A percentile compares a stretch with the other conserved stretches of the same genome.
phyloP scores from a whole-genome alignment of 2,797 vertebrate genomes.

The Acanthiza pusilla region DNA sequence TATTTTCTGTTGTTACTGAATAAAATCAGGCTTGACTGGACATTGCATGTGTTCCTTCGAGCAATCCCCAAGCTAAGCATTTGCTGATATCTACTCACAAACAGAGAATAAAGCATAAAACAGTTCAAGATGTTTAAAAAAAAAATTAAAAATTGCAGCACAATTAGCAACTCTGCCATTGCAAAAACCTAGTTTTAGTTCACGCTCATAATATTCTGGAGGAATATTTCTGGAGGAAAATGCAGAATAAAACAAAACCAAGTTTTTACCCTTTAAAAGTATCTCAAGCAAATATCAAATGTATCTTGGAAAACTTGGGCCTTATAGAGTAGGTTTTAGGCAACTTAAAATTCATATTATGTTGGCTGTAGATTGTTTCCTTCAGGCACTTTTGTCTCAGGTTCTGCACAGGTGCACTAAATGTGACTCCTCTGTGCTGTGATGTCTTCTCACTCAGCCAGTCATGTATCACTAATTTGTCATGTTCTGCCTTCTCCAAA shows the following conservation, averaged over 20 bases:
- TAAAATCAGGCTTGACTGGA: background rate
- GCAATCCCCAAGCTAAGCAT: background rate
- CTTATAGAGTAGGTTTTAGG: too few relatives aligned
- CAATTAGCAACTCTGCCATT: background rate
- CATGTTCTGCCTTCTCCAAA: background rate
- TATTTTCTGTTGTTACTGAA: background rate
- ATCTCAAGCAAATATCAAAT: background rate
- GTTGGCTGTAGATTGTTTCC: too few relatives aligned
- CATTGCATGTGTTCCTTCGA: background rate
- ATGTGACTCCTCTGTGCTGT: background rate
- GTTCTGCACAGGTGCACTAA: background rate
- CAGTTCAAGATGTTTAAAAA: background rate
- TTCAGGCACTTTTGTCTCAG: too few relatives aligned
- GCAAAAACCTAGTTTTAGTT: background rate
- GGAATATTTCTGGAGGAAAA: background rate
- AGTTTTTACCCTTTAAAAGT: background rate
- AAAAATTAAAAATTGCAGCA: background rate
- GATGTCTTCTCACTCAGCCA: background rate
- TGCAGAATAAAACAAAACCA: background rate
- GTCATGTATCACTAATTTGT: background rate
- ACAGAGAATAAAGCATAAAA: background rate
- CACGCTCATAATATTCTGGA: background rate
- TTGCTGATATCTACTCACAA: background rate
- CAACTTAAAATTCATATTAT: too few relatives aligned
- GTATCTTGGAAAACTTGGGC: background rate